Conservation (phyloP, 2,888 invertebrate genomes). For the Sphinx pinastri region DNA sequence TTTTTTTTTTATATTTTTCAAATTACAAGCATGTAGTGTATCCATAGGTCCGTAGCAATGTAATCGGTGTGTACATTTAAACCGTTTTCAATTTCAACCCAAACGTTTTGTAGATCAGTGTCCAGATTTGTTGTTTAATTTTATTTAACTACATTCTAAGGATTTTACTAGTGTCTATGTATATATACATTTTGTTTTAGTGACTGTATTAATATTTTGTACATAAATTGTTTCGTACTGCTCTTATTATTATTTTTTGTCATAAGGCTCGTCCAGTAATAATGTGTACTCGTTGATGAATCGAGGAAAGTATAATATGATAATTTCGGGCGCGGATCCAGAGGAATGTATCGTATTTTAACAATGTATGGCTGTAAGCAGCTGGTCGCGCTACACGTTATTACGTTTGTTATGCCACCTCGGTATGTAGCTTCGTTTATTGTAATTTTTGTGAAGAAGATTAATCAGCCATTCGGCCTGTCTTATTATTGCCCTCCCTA, state of each 20-base stretch:
- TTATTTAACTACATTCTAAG: slow-evolving; percentile 48
- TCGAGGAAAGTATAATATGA: neutral
- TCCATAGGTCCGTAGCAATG: neutral
- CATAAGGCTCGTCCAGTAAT: slow-evolving; percentile 17
- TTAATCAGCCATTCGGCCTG: neutral
- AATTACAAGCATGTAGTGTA: neutral
- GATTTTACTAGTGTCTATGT: slow-evolving; percentile 53
- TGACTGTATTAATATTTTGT: slow-evolving; percentile 45
- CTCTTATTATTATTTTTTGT: slow-evolving; percentile 37
- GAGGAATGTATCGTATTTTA: neutral
- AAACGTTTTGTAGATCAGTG: slow-evolving; percentile 14
- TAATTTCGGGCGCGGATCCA: neutral
- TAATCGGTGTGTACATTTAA: neutral
- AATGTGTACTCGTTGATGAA: neutral
- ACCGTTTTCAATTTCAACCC: neutral
- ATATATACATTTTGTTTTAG: slow-evolving; percentile 47
- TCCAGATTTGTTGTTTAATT: slow-evolving; percentile 43
- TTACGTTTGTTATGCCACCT: neutral
- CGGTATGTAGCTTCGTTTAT: neutral
- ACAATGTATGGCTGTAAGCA: neutral
- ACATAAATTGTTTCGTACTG: slow-evolving; percentile 47
- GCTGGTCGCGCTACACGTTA: neutral
- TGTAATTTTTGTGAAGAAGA: neutral
- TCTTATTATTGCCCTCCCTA: neutral
- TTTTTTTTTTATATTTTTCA: neutral